A percentile compares a stretch with the other conserved stretches of the same genome.
Conservation (phyloP, 2,797 vertebrate species). For the Megaceryle alcyon region DNA sequence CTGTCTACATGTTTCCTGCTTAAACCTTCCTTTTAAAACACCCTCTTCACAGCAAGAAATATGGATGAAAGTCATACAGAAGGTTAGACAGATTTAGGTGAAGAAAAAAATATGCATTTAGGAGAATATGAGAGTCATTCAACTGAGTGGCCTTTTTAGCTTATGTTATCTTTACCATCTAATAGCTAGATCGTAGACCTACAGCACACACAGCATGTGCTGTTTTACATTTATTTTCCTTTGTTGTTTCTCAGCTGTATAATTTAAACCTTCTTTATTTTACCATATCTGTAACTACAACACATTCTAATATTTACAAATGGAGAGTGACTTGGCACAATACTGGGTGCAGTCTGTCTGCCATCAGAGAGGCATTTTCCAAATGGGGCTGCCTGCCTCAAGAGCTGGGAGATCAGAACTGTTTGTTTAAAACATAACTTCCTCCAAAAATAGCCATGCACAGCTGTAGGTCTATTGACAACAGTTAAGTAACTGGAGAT, state of each 20-base stretch:
- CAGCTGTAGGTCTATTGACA: conserved; percentile 35
- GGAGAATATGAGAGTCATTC: background rate
- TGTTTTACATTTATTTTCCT: conserved; percentile 46
- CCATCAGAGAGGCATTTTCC: conserved; percentile 5
- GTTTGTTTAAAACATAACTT: conserved; percentile 24
- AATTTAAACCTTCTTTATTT: conserved; percentile 56
- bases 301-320: conserved; percentile 48
- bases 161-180: conserved; percentile 26
- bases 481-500: background rate
- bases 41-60: background rate
- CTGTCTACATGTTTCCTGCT: background rate
- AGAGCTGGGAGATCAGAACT: background rate
- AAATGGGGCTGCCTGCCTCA: background rate
- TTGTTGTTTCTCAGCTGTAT: conserved; percentile 19
- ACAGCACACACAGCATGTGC: conserved; percentile 29
- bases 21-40: background rate
- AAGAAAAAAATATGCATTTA: background rate
- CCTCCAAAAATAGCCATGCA: background rate
- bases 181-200: conserved; percentile 18
- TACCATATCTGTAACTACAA: conserved; percentile 27
- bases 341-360: background rate
- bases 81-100: background rate
- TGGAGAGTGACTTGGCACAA: conserved; percentile 42
- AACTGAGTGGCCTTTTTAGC: background rate
- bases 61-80: background rate